These are phyloP conservation scores for Pelusios castaneus DNA, from an alignment of 2,113 vertebrate species.

Conservation along the genomic window DNA sequence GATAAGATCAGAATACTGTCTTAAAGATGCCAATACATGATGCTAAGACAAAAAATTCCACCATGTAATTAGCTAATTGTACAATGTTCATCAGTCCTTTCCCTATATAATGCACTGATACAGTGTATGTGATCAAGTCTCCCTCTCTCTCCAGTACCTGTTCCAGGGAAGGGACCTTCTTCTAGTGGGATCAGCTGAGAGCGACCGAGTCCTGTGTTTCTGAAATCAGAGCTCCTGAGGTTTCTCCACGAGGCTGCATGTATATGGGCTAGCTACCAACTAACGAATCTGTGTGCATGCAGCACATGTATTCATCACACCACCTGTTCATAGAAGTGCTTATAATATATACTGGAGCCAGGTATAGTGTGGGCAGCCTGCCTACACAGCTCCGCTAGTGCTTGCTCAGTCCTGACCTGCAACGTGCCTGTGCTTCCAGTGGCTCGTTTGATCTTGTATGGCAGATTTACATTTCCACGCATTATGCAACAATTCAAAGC, in stretches of 20 bases:
- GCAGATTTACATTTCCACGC: neutral
- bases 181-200: neutral
- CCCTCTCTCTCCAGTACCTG: neutral
- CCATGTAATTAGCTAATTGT: neutral
- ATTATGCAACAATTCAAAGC: neutral
- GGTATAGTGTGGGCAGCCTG: neutral
- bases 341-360: neutral
- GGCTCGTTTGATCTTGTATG: fast-evolving
- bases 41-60: neutral
- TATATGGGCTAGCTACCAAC: neutral
- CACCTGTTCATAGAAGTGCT: neutral
- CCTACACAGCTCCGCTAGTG: neutral
- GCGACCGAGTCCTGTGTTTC: neutral
- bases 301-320: neutral
- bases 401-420: neutral
- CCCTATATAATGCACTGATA: fast-evolving
- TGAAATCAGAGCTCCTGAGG: neutral
- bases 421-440: neutral
- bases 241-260: neutral
- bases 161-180: neutral
- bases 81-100: neutral
- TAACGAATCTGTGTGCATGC: neutral
- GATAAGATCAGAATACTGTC: neutral
- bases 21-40: neutral
- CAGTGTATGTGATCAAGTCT: neutral